phyloP scores from a whole-genome alignment of 2,113 vertebrate species.

The Grammomys dolichurus region DNA sequence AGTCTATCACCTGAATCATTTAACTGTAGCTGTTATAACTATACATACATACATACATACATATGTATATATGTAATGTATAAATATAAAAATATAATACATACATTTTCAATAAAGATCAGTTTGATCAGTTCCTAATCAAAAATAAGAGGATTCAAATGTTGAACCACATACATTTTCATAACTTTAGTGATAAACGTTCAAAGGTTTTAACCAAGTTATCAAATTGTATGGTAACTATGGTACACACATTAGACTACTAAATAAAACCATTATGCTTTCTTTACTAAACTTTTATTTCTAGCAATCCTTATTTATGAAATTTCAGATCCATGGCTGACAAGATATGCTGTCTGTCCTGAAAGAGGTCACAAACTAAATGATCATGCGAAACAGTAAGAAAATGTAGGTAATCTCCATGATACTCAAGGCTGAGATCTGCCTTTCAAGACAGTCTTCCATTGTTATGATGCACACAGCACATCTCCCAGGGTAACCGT shows the following conservation, averaged over 20 bases:
- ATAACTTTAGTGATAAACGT: not conserved
- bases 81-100: not conserved
- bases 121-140: not conserved
- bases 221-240: not conserved
- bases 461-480: not conserved
- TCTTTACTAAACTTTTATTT: conserved; percentile 37
- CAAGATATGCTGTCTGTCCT: not conserved
- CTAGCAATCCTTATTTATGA: conserved; percentile 21
- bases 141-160: not conserved
- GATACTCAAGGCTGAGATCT: not conserved
- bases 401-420: conserved; percentile 10
- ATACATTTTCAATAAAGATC: not conserved
- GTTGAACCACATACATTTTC: not conserved
- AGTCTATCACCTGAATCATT: not conserved
- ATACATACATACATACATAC: too few relatives aligned
- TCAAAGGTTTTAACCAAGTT: not conserved
- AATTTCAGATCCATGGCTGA: not conserved
- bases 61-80: not conserved
- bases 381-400: not conserved
- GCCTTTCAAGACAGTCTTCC: not conserved
- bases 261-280: not conserved
- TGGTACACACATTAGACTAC: not conserved
- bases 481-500: not conserved
- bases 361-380: not conserved
- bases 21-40: not conserved